Percentiles rank a stretch among this genome's conserved stretches.
phyloP scores from a whole-genome alignment of 2,113 vertebrate genomes.

The Loxodonta africana region DNA sequence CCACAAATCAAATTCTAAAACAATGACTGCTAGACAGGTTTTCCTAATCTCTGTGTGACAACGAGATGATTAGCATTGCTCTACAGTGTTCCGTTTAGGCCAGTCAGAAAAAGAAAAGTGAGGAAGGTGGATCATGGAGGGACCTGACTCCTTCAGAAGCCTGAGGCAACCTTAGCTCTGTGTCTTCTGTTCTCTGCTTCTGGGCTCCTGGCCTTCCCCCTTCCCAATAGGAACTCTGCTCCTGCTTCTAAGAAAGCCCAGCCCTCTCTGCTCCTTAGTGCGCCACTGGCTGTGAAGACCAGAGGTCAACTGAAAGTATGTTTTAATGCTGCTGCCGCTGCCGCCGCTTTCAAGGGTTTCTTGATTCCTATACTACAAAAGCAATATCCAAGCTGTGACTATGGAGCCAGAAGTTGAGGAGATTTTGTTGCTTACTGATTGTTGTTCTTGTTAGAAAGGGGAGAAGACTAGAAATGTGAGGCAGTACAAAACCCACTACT shows the following conservation, averaged over 20 bases:
- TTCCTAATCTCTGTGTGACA: background rate
- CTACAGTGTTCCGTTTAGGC: background rate
- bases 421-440: background rate
- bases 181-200: background rate
- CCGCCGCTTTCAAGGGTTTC: background rate
- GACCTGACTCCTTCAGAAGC: background rate
- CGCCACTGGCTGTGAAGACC: background rate
- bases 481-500: background rate
- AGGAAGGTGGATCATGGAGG: background rate
- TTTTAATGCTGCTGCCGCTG: background rate
- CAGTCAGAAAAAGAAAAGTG: background rate
- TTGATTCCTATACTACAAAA: background rate
- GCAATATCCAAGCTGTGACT: background rate
- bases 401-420: conserved; percentile 13
- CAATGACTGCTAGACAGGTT: no score
- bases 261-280: background rate
- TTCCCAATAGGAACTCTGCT: background rate
- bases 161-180: background rate
- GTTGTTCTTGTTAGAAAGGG: background rate
- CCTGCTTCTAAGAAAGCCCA: background rate
- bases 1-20: background rate
- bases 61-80: background rate
- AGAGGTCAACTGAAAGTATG: background rate
- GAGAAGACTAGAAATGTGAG: background rate
- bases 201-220: background rate